phyloP scores from a whole-genome alignment of 2,797 vertebrate genomes.

The Ctenopoma multispine region DNA sequence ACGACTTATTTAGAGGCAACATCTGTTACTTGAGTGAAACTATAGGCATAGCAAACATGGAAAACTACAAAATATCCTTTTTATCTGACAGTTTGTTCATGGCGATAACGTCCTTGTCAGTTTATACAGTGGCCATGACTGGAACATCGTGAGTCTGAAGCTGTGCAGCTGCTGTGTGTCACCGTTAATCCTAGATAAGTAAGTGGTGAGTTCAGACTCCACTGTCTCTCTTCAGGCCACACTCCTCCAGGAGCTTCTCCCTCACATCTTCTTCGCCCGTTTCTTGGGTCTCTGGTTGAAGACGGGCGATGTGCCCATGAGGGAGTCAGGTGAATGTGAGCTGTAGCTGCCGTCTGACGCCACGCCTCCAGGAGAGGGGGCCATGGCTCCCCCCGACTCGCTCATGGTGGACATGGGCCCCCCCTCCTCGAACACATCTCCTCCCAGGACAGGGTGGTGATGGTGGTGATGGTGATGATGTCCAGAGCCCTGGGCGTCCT shows the following conservation, averaged over 20 bases:
- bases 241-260: background rate
- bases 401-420: constrained; percentile 98
- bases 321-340: constrained; percentile 94
- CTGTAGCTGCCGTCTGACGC: constrained; percentile 93
- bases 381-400: constrained; percentile 89
- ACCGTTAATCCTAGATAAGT: no score
- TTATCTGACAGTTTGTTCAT: constrained; percentile 5
- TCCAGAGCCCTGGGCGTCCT: constrained; percentile 88
- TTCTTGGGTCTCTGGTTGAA: constrained; percentile 97
- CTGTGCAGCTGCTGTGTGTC: background rate
- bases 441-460: constrained; percentile 86
- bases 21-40: constrained; percentile 7
- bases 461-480: constrained; percentile 76
- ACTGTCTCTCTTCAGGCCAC: background rate
- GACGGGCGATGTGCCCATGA: constrained; percentile 94
- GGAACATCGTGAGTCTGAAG: background rate
- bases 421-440: constrained; percentile 94
- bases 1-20: constrained; percentile 22
- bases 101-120: background rate
- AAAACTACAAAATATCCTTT: constrained; percentile 43
- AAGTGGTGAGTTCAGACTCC: constrained; percentile 5
- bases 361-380: constrained; percentile 86
- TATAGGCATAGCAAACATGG: constrained; percentile 15
- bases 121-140: background rate
- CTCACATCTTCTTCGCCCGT: constrained; percentile 92